These are phyloP conservation scores for Boloria euphrosyne DNA, from an alignment of 2,888 invertebrate genomes.

Conservation along the genomic window DNA sequence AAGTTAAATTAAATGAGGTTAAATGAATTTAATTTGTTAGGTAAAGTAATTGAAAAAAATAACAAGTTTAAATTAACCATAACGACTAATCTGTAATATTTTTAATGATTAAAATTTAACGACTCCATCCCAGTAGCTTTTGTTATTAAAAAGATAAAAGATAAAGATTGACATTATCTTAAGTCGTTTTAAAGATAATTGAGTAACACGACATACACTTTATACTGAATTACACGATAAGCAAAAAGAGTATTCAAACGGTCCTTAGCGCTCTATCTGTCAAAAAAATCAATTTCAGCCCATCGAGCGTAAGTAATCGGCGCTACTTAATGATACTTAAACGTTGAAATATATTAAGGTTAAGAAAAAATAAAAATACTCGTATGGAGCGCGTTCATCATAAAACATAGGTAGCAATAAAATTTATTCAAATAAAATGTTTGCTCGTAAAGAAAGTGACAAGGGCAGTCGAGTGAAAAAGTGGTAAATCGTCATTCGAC, in stretches of 20 bases:
- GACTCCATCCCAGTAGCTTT: slow-evolving; percentile 28
- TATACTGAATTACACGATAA: slow-evolving; percentile 39
- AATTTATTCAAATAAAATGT: slow-evolving; percentile 76
- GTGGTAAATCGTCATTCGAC: slow-evolving; percentile 76
- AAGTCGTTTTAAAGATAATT: slow-evolving; percentile 38
- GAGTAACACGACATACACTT: slow-evolving; percentile 36
- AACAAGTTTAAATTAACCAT: too few relatives aligned
- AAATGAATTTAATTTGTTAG: too few relatives aligned
- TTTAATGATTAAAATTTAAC: slow-evolving; percentile 17
- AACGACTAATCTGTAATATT: slow-evolving; percentile 6
- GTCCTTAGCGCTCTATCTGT: slow-evolving; percentile 32
- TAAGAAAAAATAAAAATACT: slow-evolving; percentile 20
- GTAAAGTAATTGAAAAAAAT: too few relatives aligned
- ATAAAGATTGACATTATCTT: slow-evolving; percentile 38
- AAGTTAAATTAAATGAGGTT: too few relatives aligned
- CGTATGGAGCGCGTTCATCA: slow-evolving; percentile 58
- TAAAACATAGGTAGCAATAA: slow-evolving; percentile 74
- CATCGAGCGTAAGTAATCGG: slow-evolving; percentile 64
- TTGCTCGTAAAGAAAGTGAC: slow-evolving; percentile 76
- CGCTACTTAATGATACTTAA: slow-evolving; percentile 49
- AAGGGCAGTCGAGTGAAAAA: slow-evolving; percentile 71
- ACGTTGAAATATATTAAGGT: slow-evolving; percentile 48
- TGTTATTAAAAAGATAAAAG: slow-evolving; percentile 31
- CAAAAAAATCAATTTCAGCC: slow-evolving; percentile 33
- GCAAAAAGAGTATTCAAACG: slow-evolving; percentile 30